phyloP scores from a whole-genome alignment of 2,113 vertebrate species.

The Vidua macroura region DNA sequence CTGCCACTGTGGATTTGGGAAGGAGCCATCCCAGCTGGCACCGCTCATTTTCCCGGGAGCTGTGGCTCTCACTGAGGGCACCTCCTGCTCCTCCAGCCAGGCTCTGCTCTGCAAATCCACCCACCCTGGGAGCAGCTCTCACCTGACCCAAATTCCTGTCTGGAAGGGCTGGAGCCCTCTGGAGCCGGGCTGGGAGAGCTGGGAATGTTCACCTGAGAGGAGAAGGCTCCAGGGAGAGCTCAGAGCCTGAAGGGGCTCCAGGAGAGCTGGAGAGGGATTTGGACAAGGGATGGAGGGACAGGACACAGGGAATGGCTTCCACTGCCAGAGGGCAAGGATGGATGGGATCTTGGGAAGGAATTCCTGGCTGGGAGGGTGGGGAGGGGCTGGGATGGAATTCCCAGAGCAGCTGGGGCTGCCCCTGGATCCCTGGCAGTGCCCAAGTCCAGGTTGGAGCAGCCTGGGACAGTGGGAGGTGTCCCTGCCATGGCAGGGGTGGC shows the following conservation, averaged over 20 bases:
- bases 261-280: not conserved
- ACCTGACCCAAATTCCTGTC: accelerated
- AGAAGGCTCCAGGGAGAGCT: not conserved
- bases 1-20: accelerated
- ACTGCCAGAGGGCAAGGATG: accelerated
- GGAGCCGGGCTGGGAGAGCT: not conserved
- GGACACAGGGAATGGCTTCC: not conserved
- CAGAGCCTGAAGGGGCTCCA: not conserved
- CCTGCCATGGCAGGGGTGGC: not conserved
- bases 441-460: not conserved
- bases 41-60: not conserved
- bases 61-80: not conserved
- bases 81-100: not conserved
- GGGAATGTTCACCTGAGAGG: not conserved
- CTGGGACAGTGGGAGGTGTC: not conserved
- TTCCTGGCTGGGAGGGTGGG: not conserved
- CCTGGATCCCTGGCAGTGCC: not conserved
- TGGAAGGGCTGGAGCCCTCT: not conserved
- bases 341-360: not conserved
- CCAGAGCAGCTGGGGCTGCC: not conserved
- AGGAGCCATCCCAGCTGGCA: not conserved
- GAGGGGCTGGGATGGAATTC: not conserved
- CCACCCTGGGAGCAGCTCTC: not conserved
- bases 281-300: not conserved
- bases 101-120: not conserved